Evolutionary conservation across 64 coral and sea anemone genomes (phyloP).

Genomic region (Platygyra sinensis): DNA sequence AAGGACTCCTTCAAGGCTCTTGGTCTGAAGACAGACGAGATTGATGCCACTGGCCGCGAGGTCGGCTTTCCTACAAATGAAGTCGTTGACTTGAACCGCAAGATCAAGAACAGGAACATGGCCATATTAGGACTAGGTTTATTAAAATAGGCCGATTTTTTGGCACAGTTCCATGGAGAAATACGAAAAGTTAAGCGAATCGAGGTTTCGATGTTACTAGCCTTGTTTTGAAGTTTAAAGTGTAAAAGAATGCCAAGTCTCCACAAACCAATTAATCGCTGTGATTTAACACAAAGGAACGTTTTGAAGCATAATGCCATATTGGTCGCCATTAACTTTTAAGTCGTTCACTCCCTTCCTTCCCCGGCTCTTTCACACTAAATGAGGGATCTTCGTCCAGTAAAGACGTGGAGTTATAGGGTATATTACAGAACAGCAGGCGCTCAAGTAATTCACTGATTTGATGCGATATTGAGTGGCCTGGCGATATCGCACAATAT

Average conservation of each 20-base stretch:
- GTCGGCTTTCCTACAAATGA: neutral
- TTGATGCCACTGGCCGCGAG: constrained; percentile 1
- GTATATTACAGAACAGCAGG: neutral
- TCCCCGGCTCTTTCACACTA: neutral
- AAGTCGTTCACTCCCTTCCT: neutral
- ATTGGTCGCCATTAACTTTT: neutral
- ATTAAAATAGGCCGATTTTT: constrained; percentile 22
- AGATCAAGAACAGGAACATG: constrained; percentile 1
- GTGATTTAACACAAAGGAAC: neutral
- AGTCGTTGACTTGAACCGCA: neutral
- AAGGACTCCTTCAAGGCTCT: too few species aligned
- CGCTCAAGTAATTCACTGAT: constrained; percentile 1
- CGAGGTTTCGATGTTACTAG: constrained; percentile 14
- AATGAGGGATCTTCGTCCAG: neutral
- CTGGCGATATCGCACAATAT: constrained; percentile 1
- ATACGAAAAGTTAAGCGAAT: constrained; percentile 12
- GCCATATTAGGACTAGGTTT: neutral
- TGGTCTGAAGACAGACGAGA: too few species aligned
- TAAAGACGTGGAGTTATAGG: neutral
- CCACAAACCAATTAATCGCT: constrained; percentile 1
- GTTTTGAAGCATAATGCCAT: neutral
- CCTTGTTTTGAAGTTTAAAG: constrained; percentile 19
- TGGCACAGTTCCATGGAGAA: constrained; percentile 17
- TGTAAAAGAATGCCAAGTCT: constrained; percentile 16
- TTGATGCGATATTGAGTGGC: neutral